Percentiles rank a stretch among this genome's conserved stretches.
These are phyloP conservation scores for Dorcus hopei DNA, from an alignment of 2,888 invertebrate genomes.

Conservation along the genomic window DNA sequence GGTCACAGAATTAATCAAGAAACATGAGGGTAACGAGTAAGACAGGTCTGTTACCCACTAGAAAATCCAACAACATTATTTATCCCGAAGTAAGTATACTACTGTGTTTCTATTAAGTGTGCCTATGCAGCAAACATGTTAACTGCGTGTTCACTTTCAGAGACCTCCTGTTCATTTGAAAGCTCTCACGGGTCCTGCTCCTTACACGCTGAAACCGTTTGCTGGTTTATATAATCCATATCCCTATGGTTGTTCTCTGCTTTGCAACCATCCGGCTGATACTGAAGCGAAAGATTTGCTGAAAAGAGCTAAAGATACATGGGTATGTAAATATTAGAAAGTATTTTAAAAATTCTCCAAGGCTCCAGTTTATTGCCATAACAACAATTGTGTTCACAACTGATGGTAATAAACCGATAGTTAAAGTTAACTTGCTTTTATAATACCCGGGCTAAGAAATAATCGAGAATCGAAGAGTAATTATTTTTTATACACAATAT, in stretches of 20 bases:
- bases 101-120: not conserved
- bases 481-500: too few relatives aligned
- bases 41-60: conserved; percentile 61
- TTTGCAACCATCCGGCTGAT: conserved; percentile 83
- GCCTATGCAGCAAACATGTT: too few relatives aligned
- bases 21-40: conserved; percentile 61
- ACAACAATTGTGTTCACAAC: too few relatives aligned
- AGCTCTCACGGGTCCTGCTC: conserved; percentile 66
- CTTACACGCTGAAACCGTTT: conserved; percentile 72
- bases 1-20: too few relatives aligned
- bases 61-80: conserved; percentile 7
- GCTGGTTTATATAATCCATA: conserved; percentile 81
- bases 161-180: conserved; percentile 50
- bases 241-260: conserved; percentile 73
- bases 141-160: conserved; percentile 20
- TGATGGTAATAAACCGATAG: too few relatives aligned
- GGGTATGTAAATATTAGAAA: conserved; percentile 54
- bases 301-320: conserved; percentile 66
- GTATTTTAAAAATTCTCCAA: not conserved
- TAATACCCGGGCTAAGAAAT: too few relatives aligned
- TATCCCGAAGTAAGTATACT: conserved; percentile 23
- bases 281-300: conserved; percentile 68
- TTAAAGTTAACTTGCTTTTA: too few relatives aligned
- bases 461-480: too few relatives aligned
- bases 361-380: not conserved